phyloP scores from a whole-genome alignment of 2,113 vertebrate species.

The Nipponia nippon region DNA sequence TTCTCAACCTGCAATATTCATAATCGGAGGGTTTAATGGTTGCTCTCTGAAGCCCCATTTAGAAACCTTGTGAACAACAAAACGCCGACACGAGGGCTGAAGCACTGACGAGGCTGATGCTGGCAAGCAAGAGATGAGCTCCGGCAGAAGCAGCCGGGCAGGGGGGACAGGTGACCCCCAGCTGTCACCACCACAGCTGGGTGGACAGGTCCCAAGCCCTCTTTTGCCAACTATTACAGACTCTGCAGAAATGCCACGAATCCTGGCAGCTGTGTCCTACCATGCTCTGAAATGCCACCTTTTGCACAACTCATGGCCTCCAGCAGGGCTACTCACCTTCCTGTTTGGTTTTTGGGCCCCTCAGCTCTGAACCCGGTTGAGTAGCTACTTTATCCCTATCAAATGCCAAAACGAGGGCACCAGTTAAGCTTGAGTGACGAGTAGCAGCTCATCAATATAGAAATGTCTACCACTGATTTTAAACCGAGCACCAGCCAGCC shows the following conservation, averaged over 20 bases:
- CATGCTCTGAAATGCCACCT: neutral
- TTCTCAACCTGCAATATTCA: neutral
- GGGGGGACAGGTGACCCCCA: neutral
- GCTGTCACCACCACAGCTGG: accelerated
- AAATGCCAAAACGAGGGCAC: neutral
- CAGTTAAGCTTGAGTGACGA: neutral
- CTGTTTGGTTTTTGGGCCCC: neutral
- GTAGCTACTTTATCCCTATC: neutral
- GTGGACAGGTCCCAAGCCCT: neutral
- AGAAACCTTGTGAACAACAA: neutral
- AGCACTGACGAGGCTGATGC: neutral
- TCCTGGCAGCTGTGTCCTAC: neutral
- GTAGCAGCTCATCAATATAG: neutral
- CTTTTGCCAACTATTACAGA: accelerated
- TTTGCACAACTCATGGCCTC: accelerated
- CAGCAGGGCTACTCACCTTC: accelerated
- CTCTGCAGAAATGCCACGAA: neutral
- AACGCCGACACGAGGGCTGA: neutral
- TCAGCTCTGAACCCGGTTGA: neutral
- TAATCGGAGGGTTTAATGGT: neutral
- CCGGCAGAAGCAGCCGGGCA: accelerated
- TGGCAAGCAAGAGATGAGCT: neutral
- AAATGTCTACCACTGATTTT: neutral
- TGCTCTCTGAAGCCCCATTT: neutral
- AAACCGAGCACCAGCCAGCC: neutral